Conservation (phyloP, 2,888 invertebrate species). For the Pharmacophagus antenor region DNA sequence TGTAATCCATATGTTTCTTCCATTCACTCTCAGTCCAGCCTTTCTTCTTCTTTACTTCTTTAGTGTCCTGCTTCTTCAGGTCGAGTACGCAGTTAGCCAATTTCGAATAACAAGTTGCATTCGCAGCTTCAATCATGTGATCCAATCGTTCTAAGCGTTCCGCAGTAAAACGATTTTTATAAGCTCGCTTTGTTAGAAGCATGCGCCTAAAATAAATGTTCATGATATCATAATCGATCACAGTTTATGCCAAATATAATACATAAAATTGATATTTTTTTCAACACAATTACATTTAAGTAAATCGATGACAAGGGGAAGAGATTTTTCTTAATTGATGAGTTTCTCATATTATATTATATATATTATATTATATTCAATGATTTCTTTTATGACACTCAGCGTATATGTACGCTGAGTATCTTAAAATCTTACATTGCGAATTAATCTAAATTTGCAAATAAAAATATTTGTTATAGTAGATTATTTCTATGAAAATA, state of each 20-base stretch:
- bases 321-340: no score
- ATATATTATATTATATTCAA: no score
- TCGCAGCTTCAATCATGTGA: slow-evolving; percentile 62
- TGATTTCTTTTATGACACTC: no score
- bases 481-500: no score
- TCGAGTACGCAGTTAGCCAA: slow-evolving; percentile 63
- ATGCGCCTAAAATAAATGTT: slow-evolving; percentile 49
- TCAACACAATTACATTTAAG: no score
- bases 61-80: slow-evolving; percentile 55
- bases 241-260: no score
- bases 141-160: slow-evolving; percentile 61
- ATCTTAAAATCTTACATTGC: no score
- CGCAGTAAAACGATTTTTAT: slow-evolving; percentile 52
- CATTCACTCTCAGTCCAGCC: slow-evolving; percentile 68
- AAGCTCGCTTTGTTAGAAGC: slow-evolving; percentile 52
- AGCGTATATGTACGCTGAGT: no score
- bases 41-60: slow-evolving; percentile 58
- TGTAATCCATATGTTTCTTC: slow-evolving; percentile 75
- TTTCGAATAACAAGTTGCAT: slow-evolving; percentile 62
- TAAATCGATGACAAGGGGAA: no score
- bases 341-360: no score
- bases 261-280: neutral
- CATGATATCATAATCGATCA: neutral
- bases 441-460: no score
- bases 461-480: no score